Evolutionary conservation across 2,888 invertebrate genomes (phyloP).

Genomic region (Meteorus cinctellus): DNA sequence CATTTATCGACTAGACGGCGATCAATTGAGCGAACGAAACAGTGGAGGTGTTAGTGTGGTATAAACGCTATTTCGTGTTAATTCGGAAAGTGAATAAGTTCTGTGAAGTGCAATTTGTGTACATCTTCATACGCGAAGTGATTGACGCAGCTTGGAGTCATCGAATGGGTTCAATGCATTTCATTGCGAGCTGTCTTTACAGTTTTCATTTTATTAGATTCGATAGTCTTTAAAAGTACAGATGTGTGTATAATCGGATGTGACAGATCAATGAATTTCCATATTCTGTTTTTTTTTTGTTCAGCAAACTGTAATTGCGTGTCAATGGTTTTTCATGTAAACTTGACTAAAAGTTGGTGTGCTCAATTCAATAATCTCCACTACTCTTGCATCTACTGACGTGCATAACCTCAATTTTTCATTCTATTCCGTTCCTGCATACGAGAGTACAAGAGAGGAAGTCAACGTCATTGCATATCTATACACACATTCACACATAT

Average conservation of each 20-base stretch:
- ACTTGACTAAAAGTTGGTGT: constrained; percentile 40
- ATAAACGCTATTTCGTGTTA: background rate
- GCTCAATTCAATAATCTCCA: constrained; percentile 24
- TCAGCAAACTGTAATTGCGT: background rate
- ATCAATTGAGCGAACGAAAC: background rate
- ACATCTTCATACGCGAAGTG: background rate
- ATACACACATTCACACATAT: constrained; percentile 1
- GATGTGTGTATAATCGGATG: background rate
- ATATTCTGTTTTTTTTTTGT: background rate
- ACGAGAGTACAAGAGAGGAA: constrained; percentile 31
- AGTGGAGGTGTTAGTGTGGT: background rate
- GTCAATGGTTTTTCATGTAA: constrained; percentile 37
- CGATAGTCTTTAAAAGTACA: background rate
- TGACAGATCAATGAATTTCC: background rate
- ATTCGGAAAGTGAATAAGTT: background rate
- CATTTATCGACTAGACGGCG: too few species aligned
- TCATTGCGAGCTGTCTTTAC: background rate
- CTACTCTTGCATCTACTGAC: constrained; percentile 30
- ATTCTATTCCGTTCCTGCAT: constrained; percentile 33
- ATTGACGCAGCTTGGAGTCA: background rate
- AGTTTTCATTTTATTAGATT: background rate
- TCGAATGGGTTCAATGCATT: background rate
- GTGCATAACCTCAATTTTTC: constrained; percentile 44
- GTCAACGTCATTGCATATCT: constrained; percentile 25
- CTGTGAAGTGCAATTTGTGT: background rate